phyloP scores from a whole-genome alignment of 2,888 invertebrate species.

The Osmoderma eremita region DNA sequence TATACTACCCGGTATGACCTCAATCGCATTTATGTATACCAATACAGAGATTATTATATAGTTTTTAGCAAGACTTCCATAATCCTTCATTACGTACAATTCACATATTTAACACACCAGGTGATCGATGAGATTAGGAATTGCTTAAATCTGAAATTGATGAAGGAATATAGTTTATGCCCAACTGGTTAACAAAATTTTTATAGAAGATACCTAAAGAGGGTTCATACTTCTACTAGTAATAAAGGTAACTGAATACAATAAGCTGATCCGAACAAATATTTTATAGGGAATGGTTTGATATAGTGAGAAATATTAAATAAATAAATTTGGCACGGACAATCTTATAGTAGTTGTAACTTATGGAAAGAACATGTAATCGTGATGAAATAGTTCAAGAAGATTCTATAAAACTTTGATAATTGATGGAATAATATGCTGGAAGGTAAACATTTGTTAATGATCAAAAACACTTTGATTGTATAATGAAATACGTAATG shows the following conservation, averaged over 20 bases:
- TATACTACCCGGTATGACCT: slow-evolving; percentile 19
- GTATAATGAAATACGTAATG: too few species aligned
- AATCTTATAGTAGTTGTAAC: slow-evolving; percentile 35
- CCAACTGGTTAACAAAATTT: too few species aligned
- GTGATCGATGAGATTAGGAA: background rate
- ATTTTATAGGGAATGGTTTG: background rate
- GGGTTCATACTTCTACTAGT: background rate
- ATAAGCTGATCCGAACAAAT: slow-evolving; percentile 4
- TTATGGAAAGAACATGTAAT: slow-evolving; percentile 10
- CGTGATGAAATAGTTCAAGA: background rate
- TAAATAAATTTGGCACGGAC: slow-evolving; percentile 41
- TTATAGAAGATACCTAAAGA: background rate
- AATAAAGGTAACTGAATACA: too few species aligned
- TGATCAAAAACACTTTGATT: too few species aligned
- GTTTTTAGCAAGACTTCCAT: slow-evolving; percentile 23
- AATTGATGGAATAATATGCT: too few species aligned
- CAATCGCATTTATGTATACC: slow-evolving; percentile 25
- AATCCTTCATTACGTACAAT: slow-evolving; percentile 15
- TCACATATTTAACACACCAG: background rate
- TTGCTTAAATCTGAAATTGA: background rate
- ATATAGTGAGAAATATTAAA: slow-evolving; percentile 29
- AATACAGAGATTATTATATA: slow-evolving; percentile 27
- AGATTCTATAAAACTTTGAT: too few species aligned
- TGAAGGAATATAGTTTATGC: background rate
- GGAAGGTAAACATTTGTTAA: too few species aligned